Percentiles rank a stretch among this genome's conserved stretches.
Evolutionary conservation across 2,113 vertebrate species (phyloP).

Genomic region (Lampris incognitus): DNA sequence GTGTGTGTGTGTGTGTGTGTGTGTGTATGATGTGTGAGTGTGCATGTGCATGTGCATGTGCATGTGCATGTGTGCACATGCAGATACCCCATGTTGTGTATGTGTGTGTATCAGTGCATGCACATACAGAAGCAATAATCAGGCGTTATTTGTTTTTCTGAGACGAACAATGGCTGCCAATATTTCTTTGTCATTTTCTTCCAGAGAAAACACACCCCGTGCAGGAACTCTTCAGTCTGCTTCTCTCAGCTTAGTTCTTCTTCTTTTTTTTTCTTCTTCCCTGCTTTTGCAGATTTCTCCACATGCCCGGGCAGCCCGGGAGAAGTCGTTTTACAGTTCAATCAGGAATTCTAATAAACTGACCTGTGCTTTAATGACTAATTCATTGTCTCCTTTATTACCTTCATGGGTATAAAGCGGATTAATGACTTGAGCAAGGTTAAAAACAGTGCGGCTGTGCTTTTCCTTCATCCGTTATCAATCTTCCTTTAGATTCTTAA

Average conservation of each 20-base stretch:
- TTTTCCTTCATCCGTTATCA: conserved; percentile 82
- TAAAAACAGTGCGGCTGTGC: conserved; percentile 84
- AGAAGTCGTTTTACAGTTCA: conserved; percentile 84
- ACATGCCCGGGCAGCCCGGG: conserved; percentile 50
- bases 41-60: conserved; percentile 5
- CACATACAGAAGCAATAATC: conserved; percentile 46
- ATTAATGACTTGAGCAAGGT: conserved; percentile 86
- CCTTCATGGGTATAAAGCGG: conserved; percentile 83
- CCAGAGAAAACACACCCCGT: conserved; percentile 47
- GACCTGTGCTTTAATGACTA: conserved; percentile 85
- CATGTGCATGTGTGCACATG: background rate
- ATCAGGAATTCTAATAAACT: conserved; percentile 86
- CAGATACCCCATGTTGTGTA: background rate
- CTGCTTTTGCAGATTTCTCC: conserved; percentile 64
- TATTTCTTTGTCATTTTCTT: conserved; percentile 54
- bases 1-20: background rate
- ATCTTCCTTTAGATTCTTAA: conserved; percentile 83
- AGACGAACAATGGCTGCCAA: conserved; percentile 49
- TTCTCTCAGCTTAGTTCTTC: conserved; percentile 58
- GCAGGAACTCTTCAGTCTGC: conserved; percentile 49
- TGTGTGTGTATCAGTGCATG: background rate
- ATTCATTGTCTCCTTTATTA: conserved; percentile 86
- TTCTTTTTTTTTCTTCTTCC: conserved; percentile 54
- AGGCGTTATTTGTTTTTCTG: conserved; percentile 51
- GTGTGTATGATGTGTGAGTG: conserved; percentile 18